A percentile compares a stretch with the other conserved stretches of the same genome.
Evolutionary conservation across 2,888 invertebrate genomes (phyloP).

Genomic region (Epistrophe eligans): DNA sequence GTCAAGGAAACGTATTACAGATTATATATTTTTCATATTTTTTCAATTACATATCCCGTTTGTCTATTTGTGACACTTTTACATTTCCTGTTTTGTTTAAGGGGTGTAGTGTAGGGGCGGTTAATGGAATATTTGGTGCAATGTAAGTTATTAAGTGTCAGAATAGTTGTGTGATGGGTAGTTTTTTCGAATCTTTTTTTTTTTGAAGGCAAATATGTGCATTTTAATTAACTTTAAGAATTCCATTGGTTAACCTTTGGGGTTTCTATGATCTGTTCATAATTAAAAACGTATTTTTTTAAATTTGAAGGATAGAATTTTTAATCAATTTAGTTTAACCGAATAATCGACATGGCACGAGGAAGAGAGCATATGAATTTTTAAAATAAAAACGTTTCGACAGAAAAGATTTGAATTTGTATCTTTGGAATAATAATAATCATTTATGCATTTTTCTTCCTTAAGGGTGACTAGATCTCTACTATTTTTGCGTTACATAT

Average conservation of each 20-base stretch:
- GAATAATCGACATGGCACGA: not conserved
- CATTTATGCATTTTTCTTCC: too few relatives aligned
- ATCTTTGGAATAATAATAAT: not conserved
- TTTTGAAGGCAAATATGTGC: constrained; percentile 22
- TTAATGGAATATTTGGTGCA: constrained; percentile 3
- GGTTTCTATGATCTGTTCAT: constrained; percentile 57
- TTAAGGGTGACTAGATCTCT: too few relatives aligned
- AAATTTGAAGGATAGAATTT: not conserved
- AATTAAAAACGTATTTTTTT: constrained; percentile 71
- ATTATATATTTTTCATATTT: constrained; percentile 71
- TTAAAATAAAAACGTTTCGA: not conserved
- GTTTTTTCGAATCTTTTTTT: not conserved
- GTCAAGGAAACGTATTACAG: constrained; percentile 76
- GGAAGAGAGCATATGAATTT: not conserved
- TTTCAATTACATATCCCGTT: constrained; percentile 72
- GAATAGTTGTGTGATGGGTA: constrained; percentile 32
- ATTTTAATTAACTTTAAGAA: constrained; percentile 65
- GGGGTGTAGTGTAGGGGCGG: constrained; percentile 30
- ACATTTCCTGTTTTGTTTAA: constrained; percentile 66
- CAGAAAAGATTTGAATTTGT: not conserved
- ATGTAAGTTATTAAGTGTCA: constrained; percentile 64
- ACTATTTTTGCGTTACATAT: too few relatives aligned
- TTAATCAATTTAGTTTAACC: not conserved
- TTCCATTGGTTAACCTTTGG: constrained; percentile 51
- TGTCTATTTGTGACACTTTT: constrained; percentile 71